Evolutionary conservation across 1,140 invertebrate species (phyloP), one percentile per base, ranked within the genome.

Genomic region (Zaprionus kolodkinae): DNA sequence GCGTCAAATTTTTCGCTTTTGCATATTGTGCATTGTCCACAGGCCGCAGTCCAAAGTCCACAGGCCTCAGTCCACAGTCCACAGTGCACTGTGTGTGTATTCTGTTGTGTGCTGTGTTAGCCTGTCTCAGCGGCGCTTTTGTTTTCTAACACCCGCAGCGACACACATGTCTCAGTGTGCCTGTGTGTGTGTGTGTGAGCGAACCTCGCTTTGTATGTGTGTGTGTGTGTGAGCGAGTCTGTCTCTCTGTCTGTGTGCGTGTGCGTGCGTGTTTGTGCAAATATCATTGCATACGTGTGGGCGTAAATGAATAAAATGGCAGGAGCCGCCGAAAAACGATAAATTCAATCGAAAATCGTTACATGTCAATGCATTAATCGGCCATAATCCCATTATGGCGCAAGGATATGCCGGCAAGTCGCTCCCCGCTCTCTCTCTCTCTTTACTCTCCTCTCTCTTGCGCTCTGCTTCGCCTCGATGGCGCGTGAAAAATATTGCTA

Each of bases 291-390:
- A 83, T 75, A 88, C 77, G 84, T 88, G 83, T 87, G 83, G 83
- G 84, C 85, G 85, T 79, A 89, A 89, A 89, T 89, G 85, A 89
- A 89, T 89, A 89, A 89, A 89, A 89, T 87, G 84, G 78, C 85
- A 84, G 84, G 85, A 87, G 85, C 78, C 81, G 72, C 75, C 85
- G 81, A 89, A 89, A 89, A 89, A 90, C 86, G 86, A 89, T 89
- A 91, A 90, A 92, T 92, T 92, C 91, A 92, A 92, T 92, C 88
- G 91, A 91, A 91, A 91, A 92, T 92, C 91, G 91, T 92, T 92
- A 89, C 91, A 92, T 92, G 91, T 92, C 91, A 91, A 92, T 92
- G 91, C 91, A 89, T 92, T 92, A 92, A 92, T 92, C 91, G 91
- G 78, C 81, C 87, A 92, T 91, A 92, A 92, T 92, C 91, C 91